Percentiles rank a stretch among this genome's conserved stretches.
Conservation (phyloP, 2,113 vertebrate species). For the Indicator maculatus region DNA sequence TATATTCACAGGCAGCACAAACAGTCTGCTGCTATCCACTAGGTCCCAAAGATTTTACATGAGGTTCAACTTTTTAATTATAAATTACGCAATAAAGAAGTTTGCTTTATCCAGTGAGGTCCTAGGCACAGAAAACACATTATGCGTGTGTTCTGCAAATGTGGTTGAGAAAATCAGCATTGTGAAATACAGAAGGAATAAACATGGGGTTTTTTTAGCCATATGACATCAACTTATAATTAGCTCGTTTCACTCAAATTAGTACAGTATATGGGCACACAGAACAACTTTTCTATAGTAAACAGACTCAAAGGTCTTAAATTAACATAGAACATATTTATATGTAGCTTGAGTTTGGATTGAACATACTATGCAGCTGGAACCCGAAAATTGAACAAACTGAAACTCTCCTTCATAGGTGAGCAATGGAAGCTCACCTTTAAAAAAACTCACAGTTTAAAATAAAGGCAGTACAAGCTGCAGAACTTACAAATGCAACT, state of each 20-base stretch:
- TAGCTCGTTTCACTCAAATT: conserved; percentile 34
- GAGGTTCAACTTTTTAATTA: background rate
- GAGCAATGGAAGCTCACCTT: background rate
- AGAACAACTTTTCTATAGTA: conserved; percentile 33
- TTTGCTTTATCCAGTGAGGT: background rate
- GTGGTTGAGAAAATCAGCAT: background rate
- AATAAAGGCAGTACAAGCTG: background rate
- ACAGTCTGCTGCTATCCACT: background rate
- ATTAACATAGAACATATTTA: background rate
- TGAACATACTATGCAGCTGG: background rate
- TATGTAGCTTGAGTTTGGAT: background rate
- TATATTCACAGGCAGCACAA: background rate
- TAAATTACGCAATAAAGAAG: background rate
- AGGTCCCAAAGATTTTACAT: background rate
- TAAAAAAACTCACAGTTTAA: background rate
- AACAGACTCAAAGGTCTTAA: conserved; percentile 2
- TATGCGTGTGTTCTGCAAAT: background rate
- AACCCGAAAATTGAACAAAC: background rate
- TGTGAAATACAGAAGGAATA: background rate
- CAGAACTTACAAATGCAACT: background rate
- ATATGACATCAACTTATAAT: conserved; percentile 66
- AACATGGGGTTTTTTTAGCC: conserved; percentile 58
- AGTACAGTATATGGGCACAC: background rate
- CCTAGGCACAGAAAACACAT: background rate
- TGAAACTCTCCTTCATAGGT: background rate